A percentile compares a stretch with the other conserved stretches of the same genome.
These are phyloP conservation scores for Metopia argyrocephala DNA, from an alignment of 2,888 invertebrate species.

Conservation along the genomic window DNA sequence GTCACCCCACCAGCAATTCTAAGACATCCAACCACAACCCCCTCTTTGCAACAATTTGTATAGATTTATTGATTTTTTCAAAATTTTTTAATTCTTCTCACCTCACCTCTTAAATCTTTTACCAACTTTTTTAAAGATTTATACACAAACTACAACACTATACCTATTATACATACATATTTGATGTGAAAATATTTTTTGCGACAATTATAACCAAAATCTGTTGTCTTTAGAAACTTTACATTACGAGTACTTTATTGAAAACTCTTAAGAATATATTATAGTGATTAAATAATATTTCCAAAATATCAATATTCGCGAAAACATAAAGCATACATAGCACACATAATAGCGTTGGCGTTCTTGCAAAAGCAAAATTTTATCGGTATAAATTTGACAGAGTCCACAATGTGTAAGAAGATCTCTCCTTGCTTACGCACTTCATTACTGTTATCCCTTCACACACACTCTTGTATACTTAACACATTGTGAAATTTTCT, in stretches of 20 bases:
- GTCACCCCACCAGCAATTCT: not conserved
- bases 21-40: not conserved
- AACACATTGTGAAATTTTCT: not conserved
- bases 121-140: too few species aligned
- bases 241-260: not conserved
- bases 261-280: not conserved
- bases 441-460: not conserved
- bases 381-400: too few species aligned
- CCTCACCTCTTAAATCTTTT: not conserved
- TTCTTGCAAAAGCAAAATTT: not conserved
- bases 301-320: not conserved
- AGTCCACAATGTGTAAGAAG: not conserved
- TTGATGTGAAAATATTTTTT: not conserved
- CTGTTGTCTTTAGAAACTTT: too few species aligned
- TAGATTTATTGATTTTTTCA: conserved; percentile 63
- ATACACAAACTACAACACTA: not conserved
- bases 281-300: conserved; percentile 21
- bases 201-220: too few species aligned
- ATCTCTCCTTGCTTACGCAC: conserved; percentile 8
- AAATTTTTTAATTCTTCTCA: conserved; percentile 1
- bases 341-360: conserved; percentile 19
- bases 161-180: not conserved
- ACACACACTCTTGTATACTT: not conserved
- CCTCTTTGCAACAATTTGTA: conserved; percentile 20
- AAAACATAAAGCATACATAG: not conserved